These are phyloP conservation scores for Mycetomoellerius zeteki DNA, from an alignment of 1,140 invertebrate species.

Conservation along the genomic window DNA sequence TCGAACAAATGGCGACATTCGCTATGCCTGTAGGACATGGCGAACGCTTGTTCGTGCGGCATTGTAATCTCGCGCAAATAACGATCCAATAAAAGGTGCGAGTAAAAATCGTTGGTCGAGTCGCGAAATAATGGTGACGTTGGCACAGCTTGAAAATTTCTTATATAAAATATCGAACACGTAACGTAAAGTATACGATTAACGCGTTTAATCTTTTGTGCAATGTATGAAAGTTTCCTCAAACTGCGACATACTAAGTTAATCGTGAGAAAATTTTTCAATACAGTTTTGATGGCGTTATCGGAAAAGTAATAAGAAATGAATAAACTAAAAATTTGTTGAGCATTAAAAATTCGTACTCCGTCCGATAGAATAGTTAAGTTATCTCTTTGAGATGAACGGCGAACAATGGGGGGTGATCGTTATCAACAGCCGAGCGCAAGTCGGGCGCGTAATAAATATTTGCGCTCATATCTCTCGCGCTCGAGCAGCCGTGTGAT, in stretches of 20 bases:
- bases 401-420: conserved; percentile 23
- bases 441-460: conserved; percentile 60
- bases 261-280: background rate
- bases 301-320: background rate
- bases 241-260: background rate
- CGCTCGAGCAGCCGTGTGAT: conserved; percentile 55
- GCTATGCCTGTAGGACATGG: conserved; percentile 68
- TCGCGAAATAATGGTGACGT: conserved; percentile 65
- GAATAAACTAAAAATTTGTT: background rate
- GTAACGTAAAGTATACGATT: background rate
- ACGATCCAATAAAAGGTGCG: conserved; percentile 78
- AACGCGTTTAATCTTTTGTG: conserved; percentile 7
- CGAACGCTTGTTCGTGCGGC: conserved; percentile 47
- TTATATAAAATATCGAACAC: conserved; percentile 1
- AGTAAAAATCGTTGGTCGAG: conserved; percentile 68
- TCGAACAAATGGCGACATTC: conserved; percentile 78
- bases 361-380: background rate
- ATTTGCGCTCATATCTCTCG: conserved; percentile 56
- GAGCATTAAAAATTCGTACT: background rate
- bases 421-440: conserved; percentile 35
- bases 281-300: background rate
- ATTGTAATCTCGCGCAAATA: conserved; percentile 75
- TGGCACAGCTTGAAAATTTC: background rate
- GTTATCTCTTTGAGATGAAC: conserved; percentile 15
- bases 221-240: background rate